Evolutionary conservation across 2,888 invertebrate species (phyloP).

Genomic region (Pristionchus entomophagus): DNA sequence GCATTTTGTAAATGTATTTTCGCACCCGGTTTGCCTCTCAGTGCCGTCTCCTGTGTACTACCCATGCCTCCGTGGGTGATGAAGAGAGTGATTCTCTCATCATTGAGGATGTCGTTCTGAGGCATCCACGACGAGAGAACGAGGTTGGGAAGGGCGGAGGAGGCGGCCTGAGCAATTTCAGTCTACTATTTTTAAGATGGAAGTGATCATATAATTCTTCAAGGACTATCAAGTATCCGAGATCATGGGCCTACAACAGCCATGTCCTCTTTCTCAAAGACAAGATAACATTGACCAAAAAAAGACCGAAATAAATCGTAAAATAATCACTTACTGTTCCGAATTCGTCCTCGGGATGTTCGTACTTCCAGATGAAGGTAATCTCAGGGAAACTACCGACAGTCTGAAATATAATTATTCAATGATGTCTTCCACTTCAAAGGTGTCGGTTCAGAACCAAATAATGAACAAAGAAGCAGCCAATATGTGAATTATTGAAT

Average conservation of each 20-base stretch:
- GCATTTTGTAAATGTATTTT: background rate
- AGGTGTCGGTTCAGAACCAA: too few relatives aligned
- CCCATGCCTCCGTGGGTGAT: conserved; percentile 44
- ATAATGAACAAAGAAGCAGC: too few relatives aligned
- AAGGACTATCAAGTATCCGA: too few relatives aligned
- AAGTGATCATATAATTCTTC: too few relatives aligned
- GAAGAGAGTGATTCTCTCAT: background rate
- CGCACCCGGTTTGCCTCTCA: conserved; percentile 31
- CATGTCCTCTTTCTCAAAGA: too few relatives aligned
- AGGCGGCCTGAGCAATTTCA: background rate
- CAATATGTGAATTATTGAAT: too few relatives aligned
- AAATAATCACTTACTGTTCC: background rate
- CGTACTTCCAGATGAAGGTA: conserved; percentile 43
- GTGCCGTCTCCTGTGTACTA: conserved; percentile 16
- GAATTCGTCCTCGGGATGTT: background rate
- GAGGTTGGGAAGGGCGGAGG: conserved; percentile 17
- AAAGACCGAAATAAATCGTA: background rate
- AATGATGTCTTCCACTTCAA: too few relatives aligned
- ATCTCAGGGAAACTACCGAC: conserved; percentile 20
- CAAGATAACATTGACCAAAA: too few relatives aligned
- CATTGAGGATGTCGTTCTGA: conserved; percentile 30
- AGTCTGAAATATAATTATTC: background rate
- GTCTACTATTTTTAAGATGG: too few relatives aligned
- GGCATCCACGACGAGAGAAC: conserved; percentile 31
- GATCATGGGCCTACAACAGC: too few relatives aligned